These are phyloP conservation scores for Ifrita kowaldi DNA, from an alignment of 2,113 vertebrate species.

Conservation along the genomic window DNA sequence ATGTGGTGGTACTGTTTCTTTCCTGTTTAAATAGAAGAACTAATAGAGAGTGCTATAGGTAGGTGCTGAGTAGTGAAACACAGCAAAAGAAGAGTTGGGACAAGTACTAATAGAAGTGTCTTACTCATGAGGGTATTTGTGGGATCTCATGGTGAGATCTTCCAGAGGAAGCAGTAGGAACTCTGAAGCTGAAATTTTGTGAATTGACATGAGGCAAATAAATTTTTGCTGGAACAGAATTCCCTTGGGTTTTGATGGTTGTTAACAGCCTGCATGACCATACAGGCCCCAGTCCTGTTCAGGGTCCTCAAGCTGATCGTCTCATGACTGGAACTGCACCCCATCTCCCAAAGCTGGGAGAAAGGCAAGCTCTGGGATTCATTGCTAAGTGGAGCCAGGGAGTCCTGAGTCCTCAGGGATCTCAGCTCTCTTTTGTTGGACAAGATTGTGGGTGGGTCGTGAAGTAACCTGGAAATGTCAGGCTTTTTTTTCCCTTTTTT, in stretches of 20 bases:
- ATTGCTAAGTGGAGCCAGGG: not conserved
- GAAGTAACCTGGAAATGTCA: accelerated
- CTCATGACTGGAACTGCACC: accelerated
- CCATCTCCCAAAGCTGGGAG: not conserved
- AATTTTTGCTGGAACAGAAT: not conserved
- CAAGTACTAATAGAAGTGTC: not conserved
- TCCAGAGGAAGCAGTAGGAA: not conserved
- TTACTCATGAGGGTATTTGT: not conserved
- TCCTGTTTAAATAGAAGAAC: not conserved
- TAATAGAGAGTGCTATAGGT: not conserved
- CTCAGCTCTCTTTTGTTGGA: not conserved
- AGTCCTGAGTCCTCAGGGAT: not conserved
- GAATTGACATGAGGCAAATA: not conserved
- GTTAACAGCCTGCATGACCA: not conserved
- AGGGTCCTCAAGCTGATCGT: accelerated
- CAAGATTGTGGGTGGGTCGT: not conserved
- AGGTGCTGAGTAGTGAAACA: not conserved
- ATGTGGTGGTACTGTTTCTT: not conserved
- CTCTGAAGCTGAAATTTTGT: not conserved
- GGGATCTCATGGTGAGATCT: not conserved
- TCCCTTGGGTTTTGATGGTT: not conserved
- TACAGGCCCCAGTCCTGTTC: not conserved
- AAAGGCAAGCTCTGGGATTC: not conserved
- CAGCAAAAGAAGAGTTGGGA: not conserved
- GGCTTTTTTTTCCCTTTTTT: accelerated